Conservation (phyloP, 2,888 invertebrate genomes). For the Homarus gammarus region DNA sequence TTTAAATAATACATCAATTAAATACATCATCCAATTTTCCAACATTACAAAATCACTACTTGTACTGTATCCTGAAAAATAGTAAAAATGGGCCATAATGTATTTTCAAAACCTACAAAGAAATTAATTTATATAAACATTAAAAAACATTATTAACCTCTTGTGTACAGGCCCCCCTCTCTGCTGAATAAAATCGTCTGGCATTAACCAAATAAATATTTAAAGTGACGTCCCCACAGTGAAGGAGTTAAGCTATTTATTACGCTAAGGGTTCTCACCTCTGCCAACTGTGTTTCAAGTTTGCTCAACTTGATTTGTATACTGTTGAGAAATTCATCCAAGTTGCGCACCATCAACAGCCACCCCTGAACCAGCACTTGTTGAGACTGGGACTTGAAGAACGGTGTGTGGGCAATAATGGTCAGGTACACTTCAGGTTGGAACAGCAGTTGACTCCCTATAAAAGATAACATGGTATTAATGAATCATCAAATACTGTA, state of each 20-base stretch:
- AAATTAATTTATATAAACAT: background rate
- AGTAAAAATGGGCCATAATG: too few species aligned
- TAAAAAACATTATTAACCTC: too few species aligned
- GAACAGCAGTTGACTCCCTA: constrained; percentile 84
- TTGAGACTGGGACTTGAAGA: constrained; percentile 85
- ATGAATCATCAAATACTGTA: background rate
- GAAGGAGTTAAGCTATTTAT: too few species aligned
- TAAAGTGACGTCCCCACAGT: too few species aligned
- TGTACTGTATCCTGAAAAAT: too few species aligned
- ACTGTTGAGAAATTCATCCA: constrained; percentile 82
- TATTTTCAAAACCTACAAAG: background rate
- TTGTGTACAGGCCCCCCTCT: too few species aligned
- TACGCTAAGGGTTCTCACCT: constrained; percentile 79
- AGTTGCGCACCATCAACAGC: constrained; percentile 82
- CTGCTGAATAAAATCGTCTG: too few species aligned
- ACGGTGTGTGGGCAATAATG: constrained; percentile 88
- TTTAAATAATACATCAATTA: background rate
- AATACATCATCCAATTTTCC: background rate
- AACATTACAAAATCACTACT: background rate
- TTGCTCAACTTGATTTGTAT: constrained; percentile 83
- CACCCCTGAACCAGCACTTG: constrained; percentile 87
- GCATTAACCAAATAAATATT: too few species aligned
- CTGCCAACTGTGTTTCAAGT: constrained; percentile 84
- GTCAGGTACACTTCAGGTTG: constrained; percentile 86
- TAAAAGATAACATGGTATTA: constrained; percentile 78